These are phyloP conservation scores for Chaenodraco wilsoni DNA, from an alignment of 2,797 vertebrate genomes.

Conservation along the genomic window DNA sequence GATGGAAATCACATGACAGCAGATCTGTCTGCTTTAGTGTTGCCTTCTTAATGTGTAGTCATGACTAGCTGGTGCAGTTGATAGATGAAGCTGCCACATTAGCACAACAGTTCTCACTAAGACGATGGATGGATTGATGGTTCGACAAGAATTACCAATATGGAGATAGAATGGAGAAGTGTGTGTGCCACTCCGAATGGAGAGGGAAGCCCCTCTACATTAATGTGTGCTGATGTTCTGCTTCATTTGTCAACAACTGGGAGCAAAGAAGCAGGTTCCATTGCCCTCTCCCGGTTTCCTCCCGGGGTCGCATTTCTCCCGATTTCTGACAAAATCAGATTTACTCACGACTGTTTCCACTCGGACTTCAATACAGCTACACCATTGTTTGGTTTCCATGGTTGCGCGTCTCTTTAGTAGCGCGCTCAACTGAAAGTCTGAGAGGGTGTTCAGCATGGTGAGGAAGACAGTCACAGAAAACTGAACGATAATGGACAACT, in stretches of 20 bases:
- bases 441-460: too few species aligned
- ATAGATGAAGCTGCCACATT: slow-evolving; percentile 17
- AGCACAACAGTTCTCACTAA: background rate
- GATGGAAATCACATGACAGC: background rate
- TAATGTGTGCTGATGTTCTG: background rate
- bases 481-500: too few species aligned
- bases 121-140: slow-evolving; percentile 12
- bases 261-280: background rate
- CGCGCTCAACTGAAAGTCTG: too few species aligned
- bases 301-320: too few species aligned
- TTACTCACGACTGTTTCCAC: too few species aligned
- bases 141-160: background rate
- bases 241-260: background rate
- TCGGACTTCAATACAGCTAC: too few species aligned
- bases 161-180: background rate
- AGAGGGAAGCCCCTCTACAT: background rate
- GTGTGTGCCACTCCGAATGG: background rate
- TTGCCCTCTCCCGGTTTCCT: too few species aligned
- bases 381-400: too few species aligned
- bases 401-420: too few species aligned
- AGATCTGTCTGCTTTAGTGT: slow-evolving; percentile 3
- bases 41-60: background rate
- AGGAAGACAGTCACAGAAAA: too few species aligned
- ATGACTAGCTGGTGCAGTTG: slow-evolving; percentile 1
- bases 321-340: too few species aligned